Conservation (phyloP, 1,140 invertebrate species). For the Diorhabda sublineata region DNA sequence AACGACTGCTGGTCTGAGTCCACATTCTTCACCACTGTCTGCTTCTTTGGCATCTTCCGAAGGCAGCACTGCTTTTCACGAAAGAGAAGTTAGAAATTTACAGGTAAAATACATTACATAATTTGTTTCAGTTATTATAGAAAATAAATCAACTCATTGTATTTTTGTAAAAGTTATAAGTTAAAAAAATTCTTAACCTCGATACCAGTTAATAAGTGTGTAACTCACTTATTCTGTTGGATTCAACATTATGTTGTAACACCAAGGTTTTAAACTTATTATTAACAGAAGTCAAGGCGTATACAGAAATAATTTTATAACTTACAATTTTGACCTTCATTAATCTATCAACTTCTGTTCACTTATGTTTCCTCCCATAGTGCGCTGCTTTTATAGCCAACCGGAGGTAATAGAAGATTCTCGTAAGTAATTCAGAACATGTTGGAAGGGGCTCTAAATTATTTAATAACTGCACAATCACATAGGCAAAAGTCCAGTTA, state of each 20-base stretch:
- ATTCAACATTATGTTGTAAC: not conserved
- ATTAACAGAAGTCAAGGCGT: not conserved
- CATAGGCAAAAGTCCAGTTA: too few species aligned
- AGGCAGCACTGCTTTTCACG: conserved; percentile 49
- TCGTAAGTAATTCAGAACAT: too few species aligned
- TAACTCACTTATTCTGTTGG: not conserved
- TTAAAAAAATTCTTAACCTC: not conserved
- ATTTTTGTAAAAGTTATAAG: not conserved
- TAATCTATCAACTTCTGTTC: too few species aligned
- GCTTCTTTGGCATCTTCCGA: conserved; percentile 55
- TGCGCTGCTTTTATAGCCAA: too few species aligned
- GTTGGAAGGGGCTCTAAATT: too few species aligned
- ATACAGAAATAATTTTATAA: not conserved
- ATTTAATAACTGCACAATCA: too few species aligned
- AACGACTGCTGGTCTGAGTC: conserved; percentile 45
- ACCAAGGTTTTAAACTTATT: not conserved
- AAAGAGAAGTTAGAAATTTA: conserved; percentile 49
- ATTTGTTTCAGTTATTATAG: not conserved
- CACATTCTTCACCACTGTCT: conserved; percentile 52
- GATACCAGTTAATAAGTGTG: not conserved
- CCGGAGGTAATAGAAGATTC: too few species aligned
- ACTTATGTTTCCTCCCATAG: too few species aligned
- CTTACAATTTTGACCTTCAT: too few species aligned
- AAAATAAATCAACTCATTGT: not conserved
- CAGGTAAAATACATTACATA: conserved; percentile 36